Percentiles rank a stretch among this genome's conserved stretches.
Evolutionary conservation across 1,140 invertebrate genomes (phyloP).

Genomic region (Procambarus clarkii): DNA sequence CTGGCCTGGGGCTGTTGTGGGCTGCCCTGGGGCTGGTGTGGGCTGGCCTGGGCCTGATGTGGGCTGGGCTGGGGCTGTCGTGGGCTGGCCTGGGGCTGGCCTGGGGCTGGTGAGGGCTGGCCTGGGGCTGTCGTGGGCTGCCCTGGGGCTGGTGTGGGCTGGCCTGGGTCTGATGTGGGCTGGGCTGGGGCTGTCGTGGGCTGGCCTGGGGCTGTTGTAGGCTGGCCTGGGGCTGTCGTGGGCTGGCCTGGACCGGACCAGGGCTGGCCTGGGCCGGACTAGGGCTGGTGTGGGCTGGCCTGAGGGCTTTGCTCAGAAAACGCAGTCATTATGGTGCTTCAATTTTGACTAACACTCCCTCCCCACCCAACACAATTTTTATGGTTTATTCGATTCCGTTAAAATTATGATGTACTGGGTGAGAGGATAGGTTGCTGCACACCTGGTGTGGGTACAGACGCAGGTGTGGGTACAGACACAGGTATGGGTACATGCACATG

Average conservation of each 20-base stretch:
- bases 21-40: background rate
- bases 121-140: background rate
- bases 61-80: background rate
- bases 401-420: too few species aligned
- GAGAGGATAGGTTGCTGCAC: too few species aligned
- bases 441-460: too few species aligned
- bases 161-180: background rate
- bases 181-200: background rate
- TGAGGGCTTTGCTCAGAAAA: background rate
- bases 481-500: background rate
- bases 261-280: background rate
- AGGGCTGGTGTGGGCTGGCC: background rate
- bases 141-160: background rate
- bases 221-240: background rate
- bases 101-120: background rate
- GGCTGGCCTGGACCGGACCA: background rate
- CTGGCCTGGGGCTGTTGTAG: background rate
- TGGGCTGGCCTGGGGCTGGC: background rate
- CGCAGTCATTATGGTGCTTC: too few species aligned
- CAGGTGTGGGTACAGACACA: background rate
- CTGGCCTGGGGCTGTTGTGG: background rate
- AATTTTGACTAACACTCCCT: too few species aligned
- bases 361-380: too few species aligned
- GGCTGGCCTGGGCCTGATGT: background rate
- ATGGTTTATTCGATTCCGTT: too few species aligned